phyloP scores from a whole-genome alignment of 2,888 invertebrate genomes.

The Cryptus viduatorius region DNA sequence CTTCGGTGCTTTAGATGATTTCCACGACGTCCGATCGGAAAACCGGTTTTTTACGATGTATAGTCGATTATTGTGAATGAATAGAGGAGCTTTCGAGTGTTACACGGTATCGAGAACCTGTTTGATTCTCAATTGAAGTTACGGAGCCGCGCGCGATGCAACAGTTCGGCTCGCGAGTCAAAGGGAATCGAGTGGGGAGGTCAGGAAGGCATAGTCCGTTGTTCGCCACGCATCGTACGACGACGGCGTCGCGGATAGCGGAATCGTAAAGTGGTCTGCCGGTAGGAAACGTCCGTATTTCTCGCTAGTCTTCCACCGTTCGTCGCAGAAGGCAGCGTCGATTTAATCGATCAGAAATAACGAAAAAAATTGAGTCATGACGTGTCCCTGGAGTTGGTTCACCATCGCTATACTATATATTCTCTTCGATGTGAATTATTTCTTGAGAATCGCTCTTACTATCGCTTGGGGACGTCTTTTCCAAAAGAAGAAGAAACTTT shows the following conservation, averaged over 20 bases:
- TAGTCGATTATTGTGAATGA: background rate
- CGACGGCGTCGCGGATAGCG: slow-evolving; percentile 39
- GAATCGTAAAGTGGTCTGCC: slow-evolving; percentile 32
- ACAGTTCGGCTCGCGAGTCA: background rate
- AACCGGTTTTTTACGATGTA: slow-evolving; percentile 8
- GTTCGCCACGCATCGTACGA: slow-evolving; percentile 7
- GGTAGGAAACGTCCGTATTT: background rate
- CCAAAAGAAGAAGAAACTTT: slow-evolving; percentile 89
- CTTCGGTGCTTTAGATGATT: too few species aligned
- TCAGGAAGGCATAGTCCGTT: too few species aligned
- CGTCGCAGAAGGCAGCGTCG: slow-evolving; percentile 33
- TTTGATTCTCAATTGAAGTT: slow-evolving; percentile 43
- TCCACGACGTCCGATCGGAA: background rate
- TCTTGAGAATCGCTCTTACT: slow-evolving; percentile 90
- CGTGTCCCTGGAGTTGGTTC: slow-evolving; percentile 75
- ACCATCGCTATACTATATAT: slow-evolving; percentile 88
- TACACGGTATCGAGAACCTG: slow-evolving; percentile 23
- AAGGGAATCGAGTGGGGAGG: slow-evolving; percentile 37
- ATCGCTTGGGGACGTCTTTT: slow-evolving; percentile 90
- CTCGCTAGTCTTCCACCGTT: slow-evolving; percentile 51
- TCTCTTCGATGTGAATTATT: slow-evolving; percentile 93
- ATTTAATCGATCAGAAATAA: slow-evolving; percentile 5
- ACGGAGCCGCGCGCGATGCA: slow-evolving; percentile 32
- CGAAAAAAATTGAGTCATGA: slow-evolving; percentile 70
- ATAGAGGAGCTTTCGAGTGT: background rate